phyloP scores from a whole-genome alignment of 1,140 invertebrate species.

The Tetraneura akinire region DNA sequence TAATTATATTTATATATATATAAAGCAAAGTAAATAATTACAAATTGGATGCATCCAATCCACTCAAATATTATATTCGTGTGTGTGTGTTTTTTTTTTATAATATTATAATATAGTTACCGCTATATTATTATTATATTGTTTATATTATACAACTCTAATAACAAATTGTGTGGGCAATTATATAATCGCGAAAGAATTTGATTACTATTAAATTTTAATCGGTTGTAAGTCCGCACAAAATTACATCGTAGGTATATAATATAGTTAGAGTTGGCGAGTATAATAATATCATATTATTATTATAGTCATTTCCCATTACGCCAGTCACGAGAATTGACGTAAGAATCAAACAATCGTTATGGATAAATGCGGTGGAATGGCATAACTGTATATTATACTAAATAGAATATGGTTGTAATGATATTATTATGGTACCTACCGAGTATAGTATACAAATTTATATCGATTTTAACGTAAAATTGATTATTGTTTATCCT shows the following conservation, averaged over 20 bases:
- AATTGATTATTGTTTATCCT: no score
- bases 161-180: background rate
- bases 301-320: background rate
- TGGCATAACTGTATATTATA: no score
- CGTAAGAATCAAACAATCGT: background rate
- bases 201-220: background rate
- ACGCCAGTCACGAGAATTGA: background rate
- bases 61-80: no score
- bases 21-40: no score
- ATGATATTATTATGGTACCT: no score
- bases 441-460: no score
- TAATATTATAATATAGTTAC: background rate
- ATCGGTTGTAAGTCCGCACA: background rate
- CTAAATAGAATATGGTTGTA: no score
- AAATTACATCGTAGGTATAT: background rate
- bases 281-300: background rate
- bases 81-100: background rate
- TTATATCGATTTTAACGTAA: no score
- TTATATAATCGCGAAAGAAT: background rate
- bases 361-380: no score
- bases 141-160: slow-evolving; percentile 4
- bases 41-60: no score
- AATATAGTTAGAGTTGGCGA: background rate
- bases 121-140: background rate
- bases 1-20: no score